phyloP scores from a whole-genome alignment of 2,888 invertebrate genomes.

The Exocentrus adspersus region DNA sequence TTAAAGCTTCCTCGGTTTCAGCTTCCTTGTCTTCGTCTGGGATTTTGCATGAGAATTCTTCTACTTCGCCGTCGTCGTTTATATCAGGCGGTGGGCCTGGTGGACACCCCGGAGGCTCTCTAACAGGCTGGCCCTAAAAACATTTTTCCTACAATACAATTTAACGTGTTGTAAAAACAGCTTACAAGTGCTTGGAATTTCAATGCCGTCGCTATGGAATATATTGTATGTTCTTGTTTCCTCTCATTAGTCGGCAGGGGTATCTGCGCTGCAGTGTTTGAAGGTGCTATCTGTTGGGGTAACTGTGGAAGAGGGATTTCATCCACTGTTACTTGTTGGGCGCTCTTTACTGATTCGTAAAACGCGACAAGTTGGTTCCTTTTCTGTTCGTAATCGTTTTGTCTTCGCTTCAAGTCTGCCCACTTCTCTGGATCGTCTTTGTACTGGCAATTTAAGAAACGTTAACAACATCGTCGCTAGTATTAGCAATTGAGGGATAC shows the following conservation, averaged over 20 bases:
- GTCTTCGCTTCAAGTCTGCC: constrained; percentile 88
- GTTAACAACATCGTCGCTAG: not conserved
- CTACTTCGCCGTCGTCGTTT: constrained; percentile 71
- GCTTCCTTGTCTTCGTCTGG: constrained; percentile 53
- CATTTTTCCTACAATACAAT: too few species aligned
- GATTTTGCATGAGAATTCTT: constrained; percentile 55
- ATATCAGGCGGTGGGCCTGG: constrained; percentile 85
- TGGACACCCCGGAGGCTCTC: constrained; percentile 87
- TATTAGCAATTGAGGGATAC: constrained; percentile 61
- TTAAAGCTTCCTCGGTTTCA: constrained; percentile 43
- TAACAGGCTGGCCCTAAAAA: constrained; percentile 64
- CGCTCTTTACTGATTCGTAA: constrained; percentile 94
- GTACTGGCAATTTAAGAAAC: constrained; percentile 69
- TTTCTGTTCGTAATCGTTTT: constrained; percentile 92
- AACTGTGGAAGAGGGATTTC: constrained; percentile 92
- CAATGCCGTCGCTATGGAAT: constrained; percentile 62
- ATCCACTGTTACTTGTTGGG: constrained; percentile 94
- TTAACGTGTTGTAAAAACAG: too few species aligned
- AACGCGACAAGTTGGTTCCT: constrained; percentile 88
- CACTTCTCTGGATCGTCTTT: constrained; percentile 97
- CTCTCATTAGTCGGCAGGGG: constrained; percentile 59
- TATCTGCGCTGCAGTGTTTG: constrained; percentile 52
- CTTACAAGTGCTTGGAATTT: constrained; percentile 60
- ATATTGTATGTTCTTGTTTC: constrained; percentile 62
- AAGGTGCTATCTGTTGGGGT: constrained; percentile 63